Conservation (phyloP, 2,797 vertebrate genomes). For the Benthosema pterotum region DNA sequence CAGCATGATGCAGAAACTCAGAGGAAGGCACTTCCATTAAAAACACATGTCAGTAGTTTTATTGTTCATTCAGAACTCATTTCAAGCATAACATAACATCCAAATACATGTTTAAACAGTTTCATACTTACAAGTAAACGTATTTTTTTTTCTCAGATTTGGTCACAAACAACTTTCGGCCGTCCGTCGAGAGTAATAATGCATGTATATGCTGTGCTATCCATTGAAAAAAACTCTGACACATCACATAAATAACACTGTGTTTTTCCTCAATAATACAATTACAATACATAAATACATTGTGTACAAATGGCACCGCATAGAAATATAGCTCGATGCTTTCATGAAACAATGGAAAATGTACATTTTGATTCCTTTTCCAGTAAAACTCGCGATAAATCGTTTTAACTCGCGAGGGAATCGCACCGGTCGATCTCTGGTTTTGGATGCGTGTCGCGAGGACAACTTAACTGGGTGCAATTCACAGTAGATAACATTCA, state of each 20-base stretch:
- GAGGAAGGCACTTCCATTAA: slow-evolving; percentile 29
- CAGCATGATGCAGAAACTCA: too few relatives aligned
- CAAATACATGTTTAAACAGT: slow-evolving; percentile 40
- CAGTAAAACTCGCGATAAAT: slow-evolving; percentile 44
- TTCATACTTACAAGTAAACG: slow-evolving; percentile 55
- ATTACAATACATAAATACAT: slow-evolving; percentile 76
- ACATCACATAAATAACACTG: slow-evolving; percentile 74
- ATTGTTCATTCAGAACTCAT: slow-evolving; percentile 68
- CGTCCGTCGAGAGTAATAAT: slow-evolving; percentile 48
- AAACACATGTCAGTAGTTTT: slow-evolving; percentile 73
- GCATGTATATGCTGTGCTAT: slow-evolving; percentile 22
- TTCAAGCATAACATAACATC: slow-evolving; percentile 59
- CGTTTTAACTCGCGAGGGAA: slow-evolving; percentile 46
- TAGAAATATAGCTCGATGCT: slow-evolving; percentile 62
- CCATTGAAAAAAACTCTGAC: slow-evolving; percentile 46
- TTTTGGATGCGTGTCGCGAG: slow-evolving; percentile 40
- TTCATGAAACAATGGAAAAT: slow-evolving; percentile 62
- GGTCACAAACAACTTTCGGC: slow-evolving; percentile 48
- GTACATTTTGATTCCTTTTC: slow-evolving; percentile 51
- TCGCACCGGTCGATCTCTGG: slow-evolving; percentile 55
- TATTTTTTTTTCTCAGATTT: slow-evolving; percentile 20
- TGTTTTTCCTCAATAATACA: slow-evolving; percentile 65
- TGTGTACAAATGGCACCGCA: slow-evolving; percentile 66
- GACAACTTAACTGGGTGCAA: slow-evolving; percentile 47
- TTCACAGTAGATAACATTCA: slow-evolving; percentile 72